Evolutionary conservation across 30 jellyfish, hydroid and myxozoan genomes (phyloP), one percentile per base, ranked within the genome.

Genomic region (Aurelia aurita): DNA sequence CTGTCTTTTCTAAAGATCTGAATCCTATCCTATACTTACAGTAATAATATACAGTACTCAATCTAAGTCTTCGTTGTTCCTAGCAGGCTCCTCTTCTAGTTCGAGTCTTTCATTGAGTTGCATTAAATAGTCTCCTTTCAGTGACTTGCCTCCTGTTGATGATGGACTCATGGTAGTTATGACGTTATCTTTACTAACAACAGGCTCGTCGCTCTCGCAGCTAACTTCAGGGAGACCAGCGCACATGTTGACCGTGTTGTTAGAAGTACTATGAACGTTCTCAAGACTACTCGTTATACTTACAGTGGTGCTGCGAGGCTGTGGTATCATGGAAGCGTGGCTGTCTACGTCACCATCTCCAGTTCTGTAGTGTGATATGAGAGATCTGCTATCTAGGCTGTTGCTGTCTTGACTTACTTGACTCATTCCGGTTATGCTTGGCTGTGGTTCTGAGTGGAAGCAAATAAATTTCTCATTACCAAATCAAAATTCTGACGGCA

Each of bases 321-420:
- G 96, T 0, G 97, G 97, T 15, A 93, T 93, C 87, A 93, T 89
- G 49, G 98, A 93, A 11, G 98, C 97, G 58, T 93, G 97, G 70
- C 97, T 87, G 69, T 93, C 97, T 5, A 93, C 98, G 64, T 93
- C 98, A 54, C 96, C 93, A 82, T 93, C 98, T 2, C 89, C 90
- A 10, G 92, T 49, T 29, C 96, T 95, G 87, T 82, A 93, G 67
- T 95, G 92, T 16, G 98, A 61, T 15, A 87, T 93, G 75, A 68
- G 88, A 5, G 98, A 93, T 13, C 97, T 97, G 82, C 97, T 89
- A 35, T 93, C 98, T 8, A 93, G 72, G 72, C 98, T 93, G 35
- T 94, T 74, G 89, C 98, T 93, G 81, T 93, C 98, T 58, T 93
- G 93, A 87, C 98, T 93, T n/a, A n/a, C 98, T 58, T 93, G 93